Percentiles rank a stretch among this genome's conserved stretches.
Conservation (phyloP, 1,140 invertebrate species). For the Solenopsis fugax region DNA sequence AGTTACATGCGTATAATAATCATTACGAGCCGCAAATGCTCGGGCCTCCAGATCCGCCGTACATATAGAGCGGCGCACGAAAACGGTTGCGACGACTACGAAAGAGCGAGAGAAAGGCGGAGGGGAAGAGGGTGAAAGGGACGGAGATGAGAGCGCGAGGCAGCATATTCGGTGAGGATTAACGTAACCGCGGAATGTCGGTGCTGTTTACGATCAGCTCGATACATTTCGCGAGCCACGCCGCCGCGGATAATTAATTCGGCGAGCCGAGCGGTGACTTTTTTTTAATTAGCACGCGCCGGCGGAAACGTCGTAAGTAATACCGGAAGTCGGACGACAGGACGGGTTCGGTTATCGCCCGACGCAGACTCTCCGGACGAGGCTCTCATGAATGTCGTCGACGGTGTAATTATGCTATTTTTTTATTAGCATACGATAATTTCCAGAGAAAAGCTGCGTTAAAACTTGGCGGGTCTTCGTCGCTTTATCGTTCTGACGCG, state of each 20-base stretch:
- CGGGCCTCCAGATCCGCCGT: slow-evolving; percentile 65
- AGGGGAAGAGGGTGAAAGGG: slow-evolving; percentile 7
- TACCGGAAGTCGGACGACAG: slow-evolving; percentile 23
- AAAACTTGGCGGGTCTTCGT: slow-evolving; percentile 25
- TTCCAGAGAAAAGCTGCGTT: background rate
- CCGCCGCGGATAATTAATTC: slow-evolving; percentile 50
- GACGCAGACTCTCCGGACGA: background rate
- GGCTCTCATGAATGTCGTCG: background rate
- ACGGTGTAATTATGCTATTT: slow-evolving; percentile 33
- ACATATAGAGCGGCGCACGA: slow-evolving; percentile 43
- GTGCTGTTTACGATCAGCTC: slow-evolving; percentile 70
- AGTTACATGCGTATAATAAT: slow-evolving; percentile 76
- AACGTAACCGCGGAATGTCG: slow-evolving; percentile 76
- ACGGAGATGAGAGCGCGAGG: background rate
- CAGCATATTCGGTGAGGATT: slow-evolving; percentile 75
- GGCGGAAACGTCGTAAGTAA: slow-evolving; percentile 20
- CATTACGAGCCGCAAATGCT: slow-evolving; percentile 73
- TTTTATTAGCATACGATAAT: slow-evolving; percentile 43
- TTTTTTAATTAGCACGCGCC: slow-evolving; percentile 35
- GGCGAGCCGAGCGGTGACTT: background rate
- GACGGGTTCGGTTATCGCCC: background rate
- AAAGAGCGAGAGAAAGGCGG: background rate
- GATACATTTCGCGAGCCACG: slow-evolving; percentile 33
- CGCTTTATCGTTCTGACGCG: slow-evolving; percentile 48
- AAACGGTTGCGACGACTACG: slow-evolving; percentile 66